Percentiles rank a stretch among this genome's conserved stretches.
These are phyloP conservation scores for Pogonocherus hispidulus DNA, from an alignment of 2,888 invertebrate species.

Conservation along the genomic window DNA sequence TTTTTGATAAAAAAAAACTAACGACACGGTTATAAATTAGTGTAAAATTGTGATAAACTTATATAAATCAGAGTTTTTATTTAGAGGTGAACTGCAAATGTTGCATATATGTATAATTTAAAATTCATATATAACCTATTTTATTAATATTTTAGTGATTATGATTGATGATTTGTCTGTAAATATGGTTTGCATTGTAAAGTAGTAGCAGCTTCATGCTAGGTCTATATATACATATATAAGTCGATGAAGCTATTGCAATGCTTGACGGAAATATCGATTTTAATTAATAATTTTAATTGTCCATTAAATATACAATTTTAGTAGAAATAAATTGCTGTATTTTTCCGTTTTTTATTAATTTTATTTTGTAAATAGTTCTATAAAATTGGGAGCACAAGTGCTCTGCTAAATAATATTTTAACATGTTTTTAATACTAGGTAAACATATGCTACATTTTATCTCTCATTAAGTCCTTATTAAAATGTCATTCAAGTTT, in stretches of 20 bases:
- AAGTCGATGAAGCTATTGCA: constrained; percentile 21
- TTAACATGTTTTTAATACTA: background rate
- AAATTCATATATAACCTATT: constrained; percentile 55
- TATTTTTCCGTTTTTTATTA: constrained; percentile 35
- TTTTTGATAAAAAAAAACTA: constrained; percentile 34
- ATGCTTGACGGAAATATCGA: constrained; percentile 6
- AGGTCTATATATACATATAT: constrained; percentile 26
- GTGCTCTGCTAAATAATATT: constrained; percentile 9
- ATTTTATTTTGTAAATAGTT: constrained; percentile 39
- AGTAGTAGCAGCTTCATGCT: constrained; percentile 43
- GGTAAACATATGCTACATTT: constrained; percentile 7
- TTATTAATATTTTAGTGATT: constrained; percentile 53
- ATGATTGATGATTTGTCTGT: constrained; percentile 58
- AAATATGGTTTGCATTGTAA: constrained; percentile 64
- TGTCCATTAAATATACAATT: constrained; percentile 14
- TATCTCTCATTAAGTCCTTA: constrained; percentile 11
- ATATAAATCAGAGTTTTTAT: constrained; percentile 44
- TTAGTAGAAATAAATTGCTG: constrained; percentile 14
- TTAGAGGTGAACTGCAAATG: constrained; percentile 58
- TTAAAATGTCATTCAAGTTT: constrained; percentile 16
- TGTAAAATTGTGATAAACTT: constrained; percentile 61
- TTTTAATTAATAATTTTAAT: constrained; percentile 22
- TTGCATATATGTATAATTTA: constrained; percentile 51
- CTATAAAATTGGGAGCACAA: constrained; percentile 3
- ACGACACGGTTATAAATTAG: constrained; percentile 39